A percentile compares a stretch with the other conserved stretches of the same genome.
Conservation (phyloP, 2,113 vertebrate species). For the Dromas ardeola region DNA sequence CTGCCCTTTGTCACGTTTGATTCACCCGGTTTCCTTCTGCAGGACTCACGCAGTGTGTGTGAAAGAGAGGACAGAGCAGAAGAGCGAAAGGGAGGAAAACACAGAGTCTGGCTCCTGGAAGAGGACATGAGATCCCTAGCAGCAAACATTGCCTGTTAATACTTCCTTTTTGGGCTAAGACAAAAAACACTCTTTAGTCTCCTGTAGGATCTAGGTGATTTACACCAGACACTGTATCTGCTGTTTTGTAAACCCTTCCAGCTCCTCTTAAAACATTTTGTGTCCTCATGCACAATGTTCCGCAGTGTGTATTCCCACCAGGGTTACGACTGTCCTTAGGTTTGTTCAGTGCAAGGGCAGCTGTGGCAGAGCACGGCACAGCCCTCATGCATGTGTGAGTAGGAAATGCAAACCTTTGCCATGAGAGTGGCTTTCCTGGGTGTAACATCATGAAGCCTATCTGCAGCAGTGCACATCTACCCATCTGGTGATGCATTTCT, state of each 20-base stretch:
- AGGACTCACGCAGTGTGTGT: not conserved
- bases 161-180: not conserved
- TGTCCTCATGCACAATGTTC: accelerated
- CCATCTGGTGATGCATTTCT: not conserved
- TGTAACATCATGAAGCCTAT: not conserved
- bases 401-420: no score
- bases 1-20: not conserved
- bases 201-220: not conserved
- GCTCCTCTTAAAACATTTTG: not conserved
- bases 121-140: not conserved
- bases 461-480: no score
- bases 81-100: not conserved
- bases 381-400: accelerated
- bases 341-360: accelerated
- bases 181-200: not conserved
- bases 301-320: accelerated
- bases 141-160: not conserved
- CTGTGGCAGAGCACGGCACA: not conserved
- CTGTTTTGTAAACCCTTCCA: not conserved
- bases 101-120: not conserved
- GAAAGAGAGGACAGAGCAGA: not conserved
- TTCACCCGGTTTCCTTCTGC: not conserved
- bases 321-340: not conserved
- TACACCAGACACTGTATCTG: not conserved
- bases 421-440: not conserved